A percentile compares a stretch with the other conserved stretches of the same genome.
Evolutionary conservation across 2,888 invertebrate genomes (phyloP).

Genomic region (Alloplasta piceator): DNA sequence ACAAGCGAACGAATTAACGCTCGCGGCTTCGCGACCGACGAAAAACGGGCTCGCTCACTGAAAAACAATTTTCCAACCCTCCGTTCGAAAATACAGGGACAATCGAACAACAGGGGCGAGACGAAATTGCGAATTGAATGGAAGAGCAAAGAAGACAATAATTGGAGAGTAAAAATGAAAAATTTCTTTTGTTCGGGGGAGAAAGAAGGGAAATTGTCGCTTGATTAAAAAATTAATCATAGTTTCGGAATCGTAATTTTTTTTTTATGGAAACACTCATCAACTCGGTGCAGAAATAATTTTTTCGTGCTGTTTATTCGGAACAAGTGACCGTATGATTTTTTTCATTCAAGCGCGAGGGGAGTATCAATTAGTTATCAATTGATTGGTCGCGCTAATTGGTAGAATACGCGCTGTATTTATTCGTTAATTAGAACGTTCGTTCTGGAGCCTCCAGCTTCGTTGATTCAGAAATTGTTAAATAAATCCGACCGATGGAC

Average conservation of each 20-base stretch:
- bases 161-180: background rate
- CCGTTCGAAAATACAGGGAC: background rate
- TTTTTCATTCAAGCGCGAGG: background rate
- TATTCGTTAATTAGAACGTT: conserved; percentile 19
- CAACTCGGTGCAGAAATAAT: background rate
- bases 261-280: background rate
- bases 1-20: conserved; percentile 78
- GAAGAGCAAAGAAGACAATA: conserved; percentile 26
- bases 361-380: conserved; percentile 32
- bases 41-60: background rate
- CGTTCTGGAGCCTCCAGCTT: background rate
- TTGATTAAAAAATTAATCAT: background rate
- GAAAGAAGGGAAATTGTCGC: background rate
- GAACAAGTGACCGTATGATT: background rate
- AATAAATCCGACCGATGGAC: background rate
- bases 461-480: conserved; percentile 9
- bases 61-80: conserved; percentile 46
- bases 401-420: background rate
- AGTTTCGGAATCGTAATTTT: background rate
- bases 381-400: conserved; percentile 26
- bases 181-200: background rate
- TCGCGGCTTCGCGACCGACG: conserved; percentile 48
- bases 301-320: background rate
- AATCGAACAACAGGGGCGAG: background rate
- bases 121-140: background rate